Base-by-base conservation (phyloP, 2,113 vertebrate species). In the Notiomystis cincta region DNA sequence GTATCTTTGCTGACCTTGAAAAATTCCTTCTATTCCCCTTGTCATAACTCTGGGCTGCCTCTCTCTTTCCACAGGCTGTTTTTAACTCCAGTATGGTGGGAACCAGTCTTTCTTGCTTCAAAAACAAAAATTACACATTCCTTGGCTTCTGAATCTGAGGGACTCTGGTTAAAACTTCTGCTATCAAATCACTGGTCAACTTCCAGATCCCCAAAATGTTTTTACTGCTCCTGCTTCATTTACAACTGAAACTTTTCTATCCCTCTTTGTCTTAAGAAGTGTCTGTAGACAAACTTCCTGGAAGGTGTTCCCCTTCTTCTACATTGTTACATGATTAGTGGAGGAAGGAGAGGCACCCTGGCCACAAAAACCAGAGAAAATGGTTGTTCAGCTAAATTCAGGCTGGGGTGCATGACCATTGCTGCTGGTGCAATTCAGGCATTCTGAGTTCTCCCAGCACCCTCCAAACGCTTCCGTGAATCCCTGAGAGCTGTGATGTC, bases 381-480 rank as follows among this genome's bases (percentile, higher is more conserved):
- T 60, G 15, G 2, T 87, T 87, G 24, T 75, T 70, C 72, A 75
- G 4, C 65, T 82, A 61, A 76, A 61, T 65, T 91, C 70, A 76
- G 70, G n/a, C 53, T 60, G 20, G 61, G 23, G 1, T 54, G 19
- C 17, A 11, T 13, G 12, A 28, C 22, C 1, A 27, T 31, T 1
- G 6, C 21, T 67, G 38, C n/a, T 71, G 12, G 53, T 35, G 20
- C 1, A 2, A 53, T 72, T 76, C 66, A 82, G 24, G 42, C 48
- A 50, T 53, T 78, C 61, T 44, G 22, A 20, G 13, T 64, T 72
- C 30, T 67, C 44, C 35, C 60, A 54, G 35, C 16, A 44, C 8
- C 15, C 35, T 77, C 56, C 47, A 70, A 60, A 71, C 0, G 1
- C 70, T 35, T 83, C 0, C 0, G 35, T 75, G 89, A 77, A 65